Evolutionary conservation across 2,888 invertebrate genomes (phyloP), one percentile per base, ranked within the genome.

Genomic region (Aphidoletes aphidimyza): DNA sequence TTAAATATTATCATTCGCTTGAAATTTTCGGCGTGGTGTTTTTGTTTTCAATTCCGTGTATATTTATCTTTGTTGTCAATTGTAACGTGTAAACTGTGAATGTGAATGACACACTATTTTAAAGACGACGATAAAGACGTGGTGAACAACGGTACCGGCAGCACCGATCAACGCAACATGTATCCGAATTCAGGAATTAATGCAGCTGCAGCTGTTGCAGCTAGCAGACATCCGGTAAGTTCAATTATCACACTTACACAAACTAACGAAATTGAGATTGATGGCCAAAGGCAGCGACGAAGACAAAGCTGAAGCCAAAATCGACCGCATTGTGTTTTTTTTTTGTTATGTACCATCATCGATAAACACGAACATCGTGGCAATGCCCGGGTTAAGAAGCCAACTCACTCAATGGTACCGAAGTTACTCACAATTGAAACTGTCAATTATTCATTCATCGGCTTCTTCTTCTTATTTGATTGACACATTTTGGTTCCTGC

Each of bases 151-250:
- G 81, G 81, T 37, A 81, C 19, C 81, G 81, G 37, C 37, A 81
- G 19, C 22, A 36, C 81, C 81, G 81, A 81, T 37, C 81, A 81
- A n/a, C 81, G 81, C n/a, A 92, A 92, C 91, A 95, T 95, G 95
- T 95, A 95, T 93, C 95, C 95, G 87, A 94, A 94, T 92, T 94
- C 94, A 92, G 94, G 94, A 92, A 91, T 91, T 86, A 95, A 95
- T 89, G 95, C 95, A 89, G 95, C 94, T 89, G 95, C 93, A 90
- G 95, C 94, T 91, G 95, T 94, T 91, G 95, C 95, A 81, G 81
- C 81, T 22, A 81, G 81, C 87, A 93, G 95, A 91, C 95, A 95
- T 93, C 95, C 95, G 94, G 95, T 95, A 92, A 94, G 94, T 83
- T 81, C n/a, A 37, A 37, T 81, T 81, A 37, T n/a, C 22, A 22